Base-by-base conservation (phyloP, 2,888 invertebrate species). In the Charanyca ferruginea region DNA sequence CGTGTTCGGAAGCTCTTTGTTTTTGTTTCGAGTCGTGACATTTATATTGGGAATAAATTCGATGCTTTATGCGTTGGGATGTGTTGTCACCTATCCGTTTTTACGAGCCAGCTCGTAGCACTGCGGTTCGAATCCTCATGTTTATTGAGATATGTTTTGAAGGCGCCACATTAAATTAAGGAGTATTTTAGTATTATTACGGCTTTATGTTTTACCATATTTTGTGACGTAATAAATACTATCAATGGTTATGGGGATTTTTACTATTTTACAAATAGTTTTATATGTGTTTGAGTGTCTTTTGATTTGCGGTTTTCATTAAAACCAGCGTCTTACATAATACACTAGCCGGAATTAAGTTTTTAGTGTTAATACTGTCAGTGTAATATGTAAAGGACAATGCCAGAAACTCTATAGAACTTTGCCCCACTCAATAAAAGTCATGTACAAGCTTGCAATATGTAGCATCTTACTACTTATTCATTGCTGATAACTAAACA, bases 21-120 rank as follows among this genome's bases (percentile, higher is more conserved):
- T 81, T 81, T 85, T 82, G 81, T 85, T 87, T 83, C 76, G 58
- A 76, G 61, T 77, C 76, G 61, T 78, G 83, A 84, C 83, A 80
- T 85, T 85, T 88, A 86, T 87, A 85, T 87, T 70, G 87, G 84
- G 83, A 87, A 91, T 92, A 92, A 91, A 91, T 89, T 91, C 85
- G 71, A 83, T 87, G 83, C 87, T 90, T 91, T 91, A 91, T 88
- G 84, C 69, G 73, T 66, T 77, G 87, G 87, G 85, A 84, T 84
- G 79, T 81, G 85, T 86, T 88, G 88, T 87, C 90, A 89, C 88
- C 85, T 89, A 84, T 85, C 83, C 77, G 77, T 86, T 90, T 89
- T 90, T 91, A 90, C 84, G 89, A 87, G 70, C 73, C 70, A 77
- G 77, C 60, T 66, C 64, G 82, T 83, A 83, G 83, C 80, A 80